A percentile compares a stretch with the other conserved stretches of the same genome.
phyloP scores from a whole-genome alignment of 2,888 invertebrate species.

The Hydraecia micacea region DNA sequence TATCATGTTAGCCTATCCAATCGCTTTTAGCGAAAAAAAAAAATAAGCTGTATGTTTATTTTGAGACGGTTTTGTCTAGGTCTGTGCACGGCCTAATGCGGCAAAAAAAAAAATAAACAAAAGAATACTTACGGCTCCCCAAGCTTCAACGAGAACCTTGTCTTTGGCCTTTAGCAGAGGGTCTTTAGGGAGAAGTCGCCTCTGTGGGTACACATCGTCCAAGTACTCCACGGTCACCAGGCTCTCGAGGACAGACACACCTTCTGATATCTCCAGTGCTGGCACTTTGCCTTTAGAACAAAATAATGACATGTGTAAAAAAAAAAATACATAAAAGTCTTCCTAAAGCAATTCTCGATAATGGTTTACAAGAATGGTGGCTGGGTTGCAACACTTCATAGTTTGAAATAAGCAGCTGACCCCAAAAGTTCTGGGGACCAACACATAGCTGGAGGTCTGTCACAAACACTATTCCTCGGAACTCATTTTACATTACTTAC shows the following conservation, averaged over 20 bases:
- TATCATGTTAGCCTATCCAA: background rate
- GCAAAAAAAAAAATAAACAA: background rate
- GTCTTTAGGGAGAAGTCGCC: slow-evolving; percentile 92
- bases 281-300: slow-evolving; percentile 92
- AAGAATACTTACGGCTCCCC: slow-evolving; percentile 74
- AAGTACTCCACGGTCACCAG: slow-evolving; percentile 94
- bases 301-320: background rate
- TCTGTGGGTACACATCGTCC: slow-evolving; percentile 93
- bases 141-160: slow-evolving; percentile 91
- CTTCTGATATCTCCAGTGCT: slow-evolving; percentile 92
- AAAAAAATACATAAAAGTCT: background rate
- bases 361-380: no score
- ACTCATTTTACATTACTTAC: no score
- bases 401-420: no score
- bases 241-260: slow-evolving; percentile 93
- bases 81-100: background rate
- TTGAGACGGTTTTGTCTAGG: background rate
- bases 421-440: no score
- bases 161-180: slow-evolving; percentile 93
- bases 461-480: no score
- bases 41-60: background rate
- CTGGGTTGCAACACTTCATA: no score
- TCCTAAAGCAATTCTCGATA: background rate
- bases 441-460: no score
- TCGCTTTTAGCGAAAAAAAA: background rate